Percentiles rank a stretch among this genome's conserved stretches.
These are phyloP conservation scores for Leptinotarsa peninsularis DNA, from an alignment of 2,888 invertebrate species.

Conservation along the genomic window DNA sequence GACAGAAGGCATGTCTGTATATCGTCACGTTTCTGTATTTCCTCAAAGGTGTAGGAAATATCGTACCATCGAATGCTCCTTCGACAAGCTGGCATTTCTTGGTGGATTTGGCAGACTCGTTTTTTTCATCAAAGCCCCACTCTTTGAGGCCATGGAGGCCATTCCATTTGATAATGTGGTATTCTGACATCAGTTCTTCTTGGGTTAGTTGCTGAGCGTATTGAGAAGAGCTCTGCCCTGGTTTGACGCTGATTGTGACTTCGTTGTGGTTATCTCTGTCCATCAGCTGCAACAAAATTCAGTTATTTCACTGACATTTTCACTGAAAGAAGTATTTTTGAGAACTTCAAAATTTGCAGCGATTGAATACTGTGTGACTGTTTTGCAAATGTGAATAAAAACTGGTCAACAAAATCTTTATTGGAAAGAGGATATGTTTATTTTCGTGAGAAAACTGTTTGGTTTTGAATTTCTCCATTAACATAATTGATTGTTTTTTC, in stretches of 20 bases:
- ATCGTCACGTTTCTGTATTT: slow-evolving; percentile 71
- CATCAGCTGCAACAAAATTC: slow-evolving; percentile 67
- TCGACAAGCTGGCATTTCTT: slow-evolving; percentile 75
- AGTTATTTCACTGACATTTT: not conserved
- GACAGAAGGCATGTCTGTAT: slow-evolving; percentile 82
- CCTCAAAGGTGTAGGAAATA: slow-evolving; percentile 74
- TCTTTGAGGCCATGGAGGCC: slow-evolving; percentile 74
- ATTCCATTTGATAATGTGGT: slow-evolving; percentile 74
- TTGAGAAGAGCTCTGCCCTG: slow-evolving; percentile 46
- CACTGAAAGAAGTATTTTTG: too few species aligned
- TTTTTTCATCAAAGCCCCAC: slow-evolving; percentile 73
- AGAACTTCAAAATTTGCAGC: too few species aligned
- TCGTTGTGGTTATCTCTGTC: slow-evolving; percentile 72
- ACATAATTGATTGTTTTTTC: too few species aligned
- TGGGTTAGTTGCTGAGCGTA: slow-evolving; percentile 51
- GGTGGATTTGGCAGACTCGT: slow-evolving; percentile 64
- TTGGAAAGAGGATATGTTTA: too few species aligned
- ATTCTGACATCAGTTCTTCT: slow-evolving; percentile 62
- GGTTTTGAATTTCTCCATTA: too few species aligned
- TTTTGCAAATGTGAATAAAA: too few species aligned
- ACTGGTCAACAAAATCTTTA: too few species aligned
- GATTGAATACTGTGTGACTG: too few species aligned
- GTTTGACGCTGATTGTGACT: slow-evolving; percentile 69
- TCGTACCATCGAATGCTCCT: slow-evolving; percentile 78
- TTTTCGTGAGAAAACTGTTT: too few species aligned